These are phyloP conservation scores for Petrosia ficiformis DNA, from an alignment of 37 sponge, comb jelly and placozoan genomes.

Conservation along the genomic window DNA sequence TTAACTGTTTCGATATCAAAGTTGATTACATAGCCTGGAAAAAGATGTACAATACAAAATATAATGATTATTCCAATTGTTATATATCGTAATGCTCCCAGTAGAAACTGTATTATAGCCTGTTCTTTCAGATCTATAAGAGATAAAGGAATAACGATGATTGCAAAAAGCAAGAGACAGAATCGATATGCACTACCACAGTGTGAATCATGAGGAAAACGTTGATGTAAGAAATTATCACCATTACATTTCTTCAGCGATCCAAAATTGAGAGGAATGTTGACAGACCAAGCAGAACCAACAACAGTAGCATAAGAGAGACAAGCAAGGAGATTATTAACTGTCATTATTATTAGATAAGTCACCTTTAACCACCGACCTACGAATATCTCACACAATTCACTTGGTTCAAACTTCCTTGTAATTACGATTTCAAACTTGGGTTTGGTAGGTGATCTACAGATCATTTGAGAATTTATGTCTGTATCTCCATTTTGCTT, in stretches of 20 bases:
- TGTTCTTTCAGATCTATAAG: slow-evolving; percentile 82
- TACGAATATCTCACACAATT: slow-evolving; percentile 73
- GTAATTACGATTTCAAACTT: slow-evolving; percentile 35
- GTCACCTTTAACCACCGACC: slow-evolving; percentile 43
- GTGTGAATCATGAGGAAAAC: slow-evolving; percentile 29
- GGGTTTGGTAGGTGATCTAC: too few species aligned
- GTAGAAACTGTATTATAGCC: slow-evolving; percentile 75
- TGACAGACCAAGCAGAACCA: slow-evolving; percentile 84
- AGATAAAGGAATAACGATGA: slow-evolving; percentile 64
- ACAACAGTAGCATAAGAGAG: slow-evolving; percentile 79
- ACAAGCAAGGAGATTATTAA: slow-evolving; percentile 54
- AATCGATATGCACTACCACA: slow-evolving; percentile 71
- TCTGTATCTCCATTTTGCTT: not conserved
- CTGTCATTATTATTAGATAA: slow-evolving; percentile 59
- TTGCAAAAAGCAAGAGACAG: slow-evolving; percentile 73
- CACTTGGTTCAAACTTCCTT: slow-evolving; percentile 80
- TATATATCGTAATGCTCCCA: slow-evolving; percentile 72
- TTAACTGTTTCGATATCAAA: not conserved
- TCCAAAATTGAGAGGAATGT: slow-evolving; percentile 71
- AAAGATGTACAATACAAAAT: slow-evolving; percentile 49
- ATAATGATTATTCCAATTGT: slow-evolving; percentile 61
- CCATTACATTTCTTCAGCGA: slow-evolving; percentile 49
- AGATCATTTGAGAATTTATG: slow-evolving; percentile 3
- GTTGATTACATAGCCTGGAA: slow-evolving; percentile 4
- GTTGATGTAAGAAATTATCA: slow-evolving; percentile 47